Evolutionary conservation across 2,888 invertebrate species (phyloP), one percentile per base, ranked within the genome.

Genomic region (Cremastobaeus sp.): DNA sequence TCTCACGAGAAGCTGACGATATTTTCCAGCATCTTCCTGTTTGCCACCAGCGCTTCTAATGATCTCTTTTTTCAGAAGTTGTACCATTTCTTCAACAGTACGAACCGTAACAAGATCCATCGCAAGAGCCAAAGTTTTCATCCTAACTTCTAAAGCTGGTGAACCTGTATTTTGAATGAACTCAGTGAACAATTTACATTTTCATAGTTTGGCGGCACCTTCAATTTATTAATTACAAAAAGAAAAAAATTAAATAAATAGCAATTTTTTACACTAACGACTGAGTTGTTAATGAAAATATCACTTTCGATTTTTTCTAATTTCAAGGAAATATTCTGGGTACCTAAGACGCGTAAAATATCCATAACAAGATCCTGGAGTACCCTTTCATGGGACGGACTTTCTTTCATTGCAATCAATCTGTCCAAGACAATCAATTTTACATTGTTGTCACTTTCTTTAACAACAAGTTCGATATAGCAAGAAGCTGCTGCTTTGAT

Each of bases 361-460:
- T 99, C 99, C 99, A 99, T 99, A 41, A 99, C 96, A 12, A 97
- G 90, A 82, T 96, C 97, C 77, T 93, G 93, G 69, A 96, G 91
- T 12, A 96, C 95, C 77, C 95, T 93, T 83, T 96, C 97, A 87
- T 95, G 95, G 50, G 92, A 91, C 14, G 95, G 93, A 81, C 93
- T 92, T 74, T 94, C 96, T 76, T 94, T 93, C 86, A 99, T 91
- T 1, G 95, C 95, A 78, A 96, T 93, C 75, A 99, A 90, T 14
- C 98, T 92, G 83, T 98, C 98, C 82, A 99, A 90, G 5, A 99
- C 99, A 80, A 99, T 99, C 65, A 99, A 90, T 89, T 99, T 99
- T 11, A 99, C 99, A 89, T 99, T 99, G 89, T 99, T 99, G 88
- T 99, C 99, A 88, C 98, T 98, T 88, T 99, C 99, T 88, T 99